Base-by-base conservation (phyloP, 2,113 vertebrate species). In the Bufo bufo region DNA sequence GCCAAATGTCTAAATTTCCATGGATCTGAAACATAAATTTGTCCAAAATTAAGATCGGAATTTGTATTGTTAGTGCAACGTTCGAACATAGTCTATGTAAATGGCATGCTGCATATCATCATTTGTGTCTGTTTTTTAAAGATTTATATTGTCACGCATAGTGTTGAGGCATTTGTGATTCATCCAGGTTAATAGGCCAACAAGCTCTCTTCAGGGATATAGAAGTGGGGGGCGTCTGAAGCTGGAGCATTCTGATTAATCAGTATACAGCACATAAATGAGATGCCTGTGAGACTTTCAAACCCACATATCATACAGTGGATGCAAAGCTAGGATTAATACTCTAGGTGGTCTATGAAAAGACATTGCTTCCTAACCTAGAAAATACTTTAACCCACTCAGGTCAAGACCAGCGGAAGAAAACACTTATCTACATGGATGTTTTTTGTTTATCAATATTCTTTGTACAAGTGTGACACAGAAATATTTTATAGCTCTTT, bases 261-360 rank as follows among this genome's bases (percentile, higher is more conserved):
- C 85, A 86, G 58, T 52, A 74, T 85, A 75, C 33, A 75, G 52
- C 54, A 75, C 85, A 77, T 71, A 61, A 86, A 50, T 78, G 85
- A 86, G 85, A 85, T 33, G 69, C 85, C 58, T 63, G 4, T 2
- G 58, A 86, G 85, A 75, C 61, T 86, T 86, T 11, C 52, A 77
- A 65, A 49, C 74, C 58, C 85, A 65, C 33, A 49, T 65, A 86
- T 45, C 77, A 75, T 74, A 75, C 71, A 85, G 20, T 74, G 47
- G 7, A 43, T 19, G 56, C 16, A 63, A 49, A 50, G 6, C 72
- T 61, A 33, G 63, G 85, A 65, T 63, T 14, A 86, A 86, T 86
- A 78, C 74, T 86, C 85, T 78, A 61, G 74, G 20, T 63, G 54
- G 50, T 85, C n/a, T 74, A 85, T 85, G 75, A 85, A 85, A 85